Evolutionary conservation across 2,797 vertebrate species (phyloP).

Genomic region (Thalassophryne amazonica): DNA sequence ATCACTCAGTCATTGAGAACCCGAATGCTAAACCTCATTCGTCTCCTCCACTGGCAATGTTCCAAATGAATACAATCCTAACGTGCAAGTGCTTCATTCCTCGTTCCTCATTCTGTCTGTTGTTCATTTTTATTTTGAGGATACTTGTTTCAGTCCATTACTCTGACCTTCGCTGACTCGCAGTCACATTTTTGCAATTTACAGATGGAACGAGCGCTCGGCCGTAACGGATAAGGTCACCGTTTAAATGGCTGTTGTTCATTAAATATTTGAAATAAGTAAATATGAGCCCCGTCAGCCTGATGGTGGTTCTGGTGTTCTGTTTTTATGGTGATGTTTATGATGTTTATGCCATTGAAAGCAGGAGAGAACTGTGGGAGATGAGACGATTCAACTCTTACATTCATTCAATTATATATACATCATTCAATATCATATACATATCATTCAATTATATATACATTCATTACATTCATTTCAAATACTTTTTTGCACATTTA

Average conservation of each 20-base stretch:
- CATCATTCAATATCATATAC: no score
- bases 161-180: conserved; percentile 5
- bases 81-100: not conserved
- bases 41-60: not conserved
- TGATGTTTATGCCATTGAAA: not conserved
- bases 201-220: conserved; percentile 22
- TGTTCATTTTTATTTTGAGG: not conserved
- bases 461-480: no score
- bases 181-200: not conserved
- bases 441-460: no score
- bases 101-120: not conserved
- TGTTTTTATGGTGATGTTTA: not conserved
- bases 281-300: not conserved
- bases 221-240: conserved; percentile 1
- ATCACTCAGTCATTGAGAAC: not conserved
- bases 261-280: not conserved
- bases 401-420: no score
- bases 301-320: not conserved
- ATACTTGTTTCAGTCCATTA: conserved; percentile 31
- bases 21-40: not conserved
- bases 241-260: not conserved
- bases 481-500: no score
- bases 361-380: no score
- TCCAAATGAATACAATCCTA: conserved; percentile 1
- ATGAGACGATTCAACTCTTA: no score